Base-by-base conservation (phyloP, 1,140 invertebrate species). In the Agrypnia vestita region DNA sequence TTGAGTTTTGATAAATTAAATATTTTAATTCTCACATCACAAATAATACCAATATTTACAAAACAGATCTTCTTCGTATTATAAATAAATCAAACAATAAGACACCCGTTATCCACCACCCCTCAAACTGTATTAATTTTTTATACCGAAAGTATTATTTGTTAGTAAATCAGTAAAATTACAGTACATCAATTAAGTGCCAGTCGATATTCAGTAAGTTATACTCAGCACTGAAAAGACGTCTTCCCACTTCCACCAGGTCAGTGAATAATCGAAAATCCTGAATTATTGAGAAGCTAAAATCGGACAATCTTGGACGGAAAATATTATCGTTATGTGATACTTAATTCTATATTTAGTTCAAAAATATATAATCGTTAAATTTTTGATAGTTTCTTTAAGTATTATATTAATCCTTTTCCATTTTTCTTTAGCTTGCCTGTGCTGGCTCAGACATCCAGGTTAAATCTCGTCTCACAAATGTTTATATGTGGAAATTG, bases 111-210 rank as follows among this genome's bases (percentile, higher is more conserved):
- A 74, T 78, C 44, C 76, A 56, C 61, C 12, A 56, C 75, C 35
- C n/a, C 13, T 56, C 77, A 49, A 35, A 47, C n/a, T 0, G 25
- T 76, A 79, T 82, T 79, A 79, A 82, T 82, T 79, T 82, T 79
- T 79, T 82, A 79, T 77, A 62, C 74, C 15, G 56, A 82, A 81
- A 82, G 77, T 77, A 79, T 82, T 82, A 82, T 82, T 77, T 62
- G 73, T 82, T 82, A 79, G 77, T 82, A 73, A 78, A 82, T 82
- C 81, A 69, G 78, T 25, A 67, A 43, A n/a, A 49, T n/a, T 44
- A 67, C 47, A 77, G 43, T 62, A 25, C 44, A 12, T 13, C 13
- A 21, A 10, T 35, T 35, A 3, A 61, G 55, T 47, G 8, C 13
- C 17, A 46, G 56, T 44, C 15, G 56, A 49, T 62, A 62, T 62